A percentile compares a stretch with the other conserved stretches of the same genome.
Evolutionary conservation across 1,140 invertebrate genomes (phyloP).

Genomic region (Diabrotica virgifera): DNA sequence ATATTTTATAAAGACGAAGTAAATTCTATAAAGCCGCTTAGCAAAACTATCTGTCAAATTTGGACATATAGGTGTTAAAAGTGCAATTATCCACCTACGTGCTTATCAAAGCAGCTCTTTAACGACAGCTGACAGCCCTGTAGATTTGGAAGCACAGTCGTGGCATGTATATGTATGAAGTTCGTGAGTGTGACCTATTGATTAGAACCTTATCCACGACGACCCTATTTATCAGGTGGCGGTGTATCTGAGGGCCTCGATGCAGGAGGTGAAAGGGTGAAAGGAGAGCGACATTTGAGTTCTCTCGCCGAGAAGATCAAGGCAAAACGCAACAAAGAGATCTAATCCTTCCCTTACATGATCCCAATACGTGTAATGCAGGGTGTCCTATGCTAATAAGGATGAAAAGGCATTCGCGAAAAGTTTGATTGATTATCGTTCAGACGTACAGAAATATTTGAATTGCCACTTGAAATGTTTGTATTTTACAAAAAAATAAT

Average conservation of each 20-base stretch:
- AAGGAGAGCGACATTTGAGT: conserved; percentile 6
- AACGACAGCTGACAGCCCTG: conserved; percentile 1
- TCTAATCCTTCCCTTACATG: not conserved
- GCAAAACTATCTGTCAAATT: too few relatives aligned
- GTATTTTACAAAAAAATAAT: not conserved
- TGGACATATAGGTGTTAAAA: too few relatives aligned
- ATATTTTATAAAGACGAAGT: too few relatives aligned
- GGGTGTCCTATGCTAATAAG: not conserved
- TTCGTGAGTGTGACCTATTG: not conserved
- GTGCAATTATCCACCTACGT: too few relatives aligned
- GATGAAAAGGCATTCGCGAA: not conserved
- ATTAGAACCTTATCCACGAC: not conserved
- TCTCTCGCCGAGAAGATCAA: conserved; percentile 9
- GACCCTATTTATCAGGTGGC: not conserved
- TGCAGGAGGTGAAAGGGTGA: not conserved
- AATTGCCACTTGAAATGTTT: too few relatives aligned
- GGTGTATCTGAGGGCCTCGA: not conserved
- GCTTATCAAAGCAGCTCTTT: not conserved
- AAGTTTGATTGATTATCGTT: not conserved
- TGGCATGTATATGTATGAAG: conserved; percentile 2
- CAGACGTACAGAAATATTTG: not conserved
- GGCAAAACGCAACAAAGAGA: conserved; percentile 1
- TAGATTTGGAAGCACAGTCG: not conserved
- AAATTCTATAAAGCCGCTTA: too few relatives aligned
- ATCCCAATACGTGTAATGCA: not conserved